Evolutionary conservation across 2,888 invertebrate genomes (phyloP), one percentile per base, ranked within the genome.

Genomic region (Tricholauxania praeusta): DNA sequence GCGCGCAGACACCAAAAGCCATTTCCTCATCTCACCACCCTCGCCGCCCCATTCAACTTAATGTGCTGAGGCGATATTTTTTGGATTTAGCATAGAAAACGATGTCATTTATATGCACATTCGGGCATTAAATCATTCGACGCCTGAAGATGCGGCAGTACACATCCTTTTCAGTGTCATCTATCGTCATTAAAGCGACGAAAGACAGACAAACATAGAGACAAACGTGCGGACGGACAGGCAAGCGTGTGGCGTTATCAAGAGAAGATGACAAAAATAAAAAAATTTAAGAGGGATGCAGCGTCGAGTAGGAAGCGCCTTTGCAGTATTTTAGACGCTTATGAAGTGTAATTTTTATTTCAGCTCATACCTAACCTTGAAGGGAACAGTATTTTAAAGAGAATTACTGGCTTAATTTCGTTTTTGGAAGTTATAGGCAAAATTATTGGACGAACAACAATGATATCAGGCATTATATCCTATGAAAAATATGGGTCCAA

Each of bases 71-170:
- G 60, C 70, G 73, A 70, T 73, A 73, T 73, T 73, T 73, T 72
- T 64, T 51, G 68, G 68, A 68, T 72, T 72, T 72, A 72, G 68
- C 64, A 68, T 55, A 22, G 74, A 76, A 79, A 78, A 79, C 76
- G 77, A 77, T 79, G 79, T 79, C 79, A 79, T 79, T 78, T 79
- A 79, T 78, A 79, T 79, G 79, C 77, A 79, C 78, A 79, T 79
- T 74, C 76, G 76, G 77, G 79, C 78, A 79, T 78, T 79, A 79
- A 79, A 79, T 79, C 79, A 79, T 77, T 77, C 76, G 72, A 71
- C 74, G 74, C 74, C 75, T 62, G 60, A 67, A 48, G 48, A 67
- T 63, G 64, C 51, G 68, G 64, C 64, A 78, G 75, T 75, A 72
- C 73, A 77, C 76, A 78, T 78, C 76, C 77, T 78, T 74, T 76